phyloP scores from a whole-genome alignment of 2,888 invertebrate species.

The Agonopterix arenella region DNA sequence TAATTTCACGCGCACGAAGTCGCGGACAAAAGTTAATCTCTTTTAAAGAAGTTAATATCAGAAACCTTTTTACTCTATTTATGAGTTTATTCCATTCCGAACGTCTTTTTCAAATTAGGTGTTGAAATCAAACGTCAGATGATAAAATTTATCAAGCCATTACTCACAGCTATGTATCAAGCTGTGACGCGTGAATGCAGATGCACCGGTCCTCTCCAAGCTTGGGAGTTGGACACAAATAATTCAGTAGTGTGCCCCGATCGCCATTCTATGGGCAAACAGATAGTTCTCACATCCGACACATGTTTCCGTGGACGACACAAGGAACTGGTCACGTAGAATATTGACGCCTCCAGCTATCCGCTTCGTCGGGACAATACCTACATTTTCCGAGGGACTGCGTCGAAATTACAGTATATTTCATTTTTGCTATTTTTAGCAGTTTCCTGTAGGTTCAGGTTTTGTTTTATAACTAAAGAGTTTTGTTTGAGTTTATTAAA shows the following conservation, averaged over 20 bases:
- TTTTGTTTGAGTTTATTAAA: too few relatives aligned
- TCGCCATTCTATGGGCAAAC: slow-evolving; percentile 67
- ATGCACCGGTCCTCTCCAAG: slow-evolving; percentile 7
- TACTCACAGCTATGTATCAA: slow-evolving; percentile 11
- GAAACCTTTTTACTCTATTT: too few relatives aligned
- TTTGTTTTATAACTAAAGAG: too few relatives aligned
- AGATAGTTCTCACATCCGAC: slow-evolving; percentile 74
- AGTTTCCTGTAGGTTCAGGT: too few relatives aligned
- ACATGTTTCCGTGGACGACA: slow-evolving; percentile 69
- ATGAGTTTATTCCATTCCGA: too few relatives aligned
- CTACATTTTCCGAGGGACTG: slow-evolving; percentile 14
- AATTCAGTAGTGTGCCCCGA: slow-evolving; percentile 36
- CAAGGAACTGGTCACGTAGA: slow-evolving; percentile 71
- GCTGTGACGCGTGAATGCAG: slow-evolving; percentile 11
- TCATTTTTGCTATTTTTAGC: slow-evolving; percentile 4
- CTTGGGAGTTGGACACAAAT: slow-evolving; percentile 4
- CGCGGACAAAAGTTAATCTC: too few relatives aligned
- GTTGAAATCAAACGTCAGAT: too few relatives aligned
- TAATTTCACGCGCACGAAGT: too few relatives aligned
- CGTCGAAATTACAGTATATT: slow-evolving; percentile 5
- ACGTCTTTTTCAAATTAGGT: too few relatives aligned
- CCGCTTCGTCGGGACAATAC: slow-evolving; percentile 55
- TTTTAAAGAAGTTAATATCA: too few relatives aligned
- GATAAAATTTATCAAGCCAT: slow-evolving; percentile 6
- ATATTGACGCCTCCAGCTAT: slow-evolving; percentile 73